Base-by-base conservation (phyloP, 2,888 invertebrate genomes). In the Limenitis camilla region DNA sequence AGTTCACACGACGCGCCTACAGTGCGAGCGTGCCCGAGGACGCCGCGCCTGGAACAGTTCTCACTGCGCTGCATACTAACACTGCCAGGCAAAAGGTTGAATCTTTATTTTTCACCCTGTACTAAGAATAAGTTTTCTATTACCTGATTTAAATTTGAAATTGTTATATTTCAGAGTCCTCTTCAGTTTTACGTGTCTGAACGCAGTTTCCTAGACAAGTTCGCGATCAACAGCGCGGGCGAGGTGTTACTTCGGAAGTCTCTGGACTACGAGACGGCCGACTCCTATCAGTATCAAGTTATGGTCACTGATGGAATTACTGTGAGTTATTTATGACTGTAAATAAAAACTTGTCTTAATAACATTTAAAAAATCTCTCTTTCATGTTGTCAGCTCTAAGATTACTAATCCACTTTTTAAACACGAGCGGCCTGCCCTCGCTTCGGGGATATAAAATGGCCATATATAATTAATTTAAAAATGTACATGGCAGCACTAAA, bases 231-330 rank as follows among this genome's bases (percentile, higher is more conserved):
- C 62, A 88, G 92, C 32, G 91, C 91, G 46, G 96, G 96, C 0
- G 96, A 96, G 70, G 86, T 97, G 42, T 88, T 94, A 10, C 84
- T 96, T 50, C 90, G 91, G 52, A 91, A 92, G 50, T 85, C 92
- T 10, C 81, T 96, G 49, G 96, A 96, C 86, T 96, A 92, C 73
- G 96, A 96, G 76, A 89, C 90, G 36, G 83, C 88, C 52, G 90
- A 91, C 35, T 88, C 89, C 32, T 95, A 95, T 74, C 85, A 90
- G 53, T 94, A 96, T 74, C 91, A 93, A 66, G 94, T 95, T 38
- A 92, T 93, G 76, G 95, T 94, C 45, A 94, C 95, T 0, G 96
- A 96, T 77, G 93, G 93, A 10, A 74, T 86, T 57, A 90, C 92
- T 63, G 94, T 94, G 74, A 83, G 90, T 74, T 39, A 1, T 19